Base-by-base conservation (phyloP, 2,113 vertebrate species). In the Sylvilagus bachmani region DNA sequence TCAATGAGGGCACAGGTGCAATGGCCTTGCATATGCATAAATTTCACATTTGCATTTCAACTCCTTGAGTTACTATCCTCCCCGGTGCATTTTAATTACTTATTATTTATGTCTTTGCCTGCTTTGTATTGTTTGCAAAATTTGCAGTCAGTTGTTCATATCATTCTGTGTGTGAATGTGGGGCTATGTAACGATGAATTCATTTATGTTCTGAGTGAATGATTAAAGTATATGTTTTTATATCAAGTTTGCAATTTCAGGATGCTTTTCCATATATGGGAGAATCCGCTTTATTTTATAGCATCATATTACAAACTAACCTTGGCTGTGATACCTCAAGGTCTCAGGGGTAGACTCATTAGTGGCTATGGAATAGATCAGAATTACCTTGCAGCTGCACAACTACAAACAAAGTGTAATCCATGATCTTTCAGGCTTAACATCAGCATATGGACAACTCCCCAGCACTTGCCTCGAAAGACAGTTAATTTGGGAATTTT, bases 351-450 rank as follows among this genome's bases (percentile, higher is more conserved):
- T 96, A 90, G 95, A 97, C 96, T 96, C 95, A 97, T 98, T 98
- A 98, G 95, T 95, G 93, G 51, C 96, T 97, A 79, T 84, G 93
- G 92, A 94, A 97, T 79, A 95, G 95, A 93, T 95, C 92, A 97
- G 94, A 97, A 95, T 78, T 98, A 93, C 89, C 61, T 92, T 97
- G 82, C 86, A 93, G 87, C 96, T 96, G 84, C 91, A 91, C 95
- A 97, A 96, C 95, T 96, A 97, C 94, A 97, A 97, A 97, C 96
- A 97, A 90, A 98, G 78, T 55, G 64, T 98, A 97, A 97, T 98
- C 92, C 44, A 98, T 96, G 95, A 96, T 98, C 98, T 98, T 97
- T 98, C 96, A 98, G 97, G 97, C 97, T 98, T 98, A 98, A 74
- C 97, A 0, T 95, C 94, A 98, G 96, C 98, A 98, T 98, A 98